Base-by-base conservation (phyloP, 2,113 vertebrate genomes). In the Ceyx melanurus region DNA sequence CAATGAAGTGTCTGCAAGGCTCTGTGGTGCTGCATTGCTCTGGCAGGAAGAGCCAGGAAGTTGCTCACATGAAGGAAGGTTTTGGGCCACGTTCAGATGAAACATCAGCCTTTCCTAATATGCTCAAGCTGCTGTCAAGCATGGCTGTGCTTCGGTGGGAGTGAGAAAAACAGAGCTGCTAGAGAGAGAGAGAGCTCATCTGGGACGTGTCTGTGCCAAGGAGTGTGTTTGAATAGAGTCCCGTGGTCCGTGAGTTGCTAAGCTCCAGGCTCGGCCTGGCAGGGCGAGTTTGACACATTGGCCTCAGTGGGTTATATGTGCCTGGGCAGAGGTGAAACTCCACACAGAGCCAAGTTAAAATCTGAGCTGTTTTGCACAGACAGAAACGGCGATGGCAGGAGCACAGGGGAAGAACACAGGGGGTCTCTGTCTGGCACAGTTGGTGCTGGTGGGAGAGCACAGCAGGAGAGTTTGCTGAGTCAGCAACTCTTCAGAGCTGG, bases 281-380 rank as follows among this genome's bases (percentile, higher is more conserved):
- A 37, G 37, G 37, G 37, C 37, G 37, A 37, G 37, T 37, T 37
- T 62, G 80, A 46, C 64, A 37, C 60, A 15, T 50, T 0, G 1
- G 25, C 45, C 25, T 89, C 9, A 3, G 66, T 0, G 2, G 53
- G 40, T 26, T 13, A 15, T 42, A 11, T 0, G 2, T 62, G 54
- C 58, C 62, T 11, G 43, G 67, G 31, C 31, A 82, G 87, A 62
- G 67, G 71, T 82, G 18, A 80, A 79, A 18, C 64, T 65, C 35
- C 13, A 19, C 25, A 10, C 29, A 40, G 74, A 62, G 50, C 33
- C 43, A 17, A 57, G 33, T 40, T 65, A 58, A 70, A 75, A 45
- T 43, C 53, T 12, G 46, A 75, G 50, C 20, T 33, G 21, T 51
- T 29, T 46, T 87, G 48, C 35, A 15, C 35, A 31, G 56, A 29